These are phyloP conservation scores for Drosophila punjabiensis DNA, from an alignment of 1,140 invertebrate species.

Conservation along the genomic window DNA sequence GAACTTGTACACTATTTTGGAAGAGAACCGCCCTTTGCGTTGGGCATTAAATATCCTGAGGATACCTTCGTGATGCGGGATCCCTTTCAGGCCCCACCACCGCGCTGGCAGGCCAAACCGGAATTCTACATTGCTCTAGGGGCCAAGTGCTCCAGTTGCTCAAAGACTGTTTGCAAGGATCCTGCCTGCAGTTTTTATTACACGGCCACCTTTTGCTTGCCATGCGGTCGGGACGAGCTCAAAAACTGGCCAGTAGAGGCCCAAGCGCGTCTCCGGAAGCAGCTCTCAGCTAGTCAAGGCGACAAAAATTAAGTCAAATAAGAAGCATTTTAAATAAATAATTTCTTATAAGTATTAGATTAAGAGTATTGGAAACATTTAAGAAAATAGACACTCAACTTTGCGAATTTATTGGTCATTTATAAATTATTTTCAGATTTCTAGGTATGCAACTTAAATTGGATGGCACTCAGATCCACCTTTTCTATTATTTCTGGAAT, in stretches of 20 bases:
- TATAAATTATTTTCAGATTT: background rate
- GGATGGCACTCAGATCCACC: too few species aligned
- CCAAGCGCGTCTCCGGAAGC: constrained; percentile 86
- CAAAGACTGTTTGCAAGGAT: constrained; percentile 89
- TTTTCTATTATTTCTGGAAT: too few species aligned
- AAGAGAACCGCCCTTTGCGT: constrained; percentile 89
- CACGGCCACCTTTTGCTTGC: constrained; percentile 89
- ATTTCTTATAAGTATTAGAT: background rate
- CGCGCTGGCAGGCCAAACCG: constrained; percentile 86
- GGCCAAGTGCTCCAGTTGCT: constrained; percentile 90
- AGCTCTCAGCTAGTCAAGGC: constrained; percentile 37
- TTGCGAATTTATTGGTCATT: background rate
- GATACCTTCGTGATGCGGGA: constrained; percentile 93
- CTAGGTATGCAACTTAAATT: too few species aligned
- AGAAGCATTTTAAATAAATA: background rate
- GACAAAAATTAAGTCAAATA: constrained; percentile 14
- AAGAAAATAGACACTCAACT: background rate
- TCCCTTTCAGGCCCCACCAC: constrained; percentile 90
- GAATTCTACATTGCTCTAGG: constrained; percentile 91
- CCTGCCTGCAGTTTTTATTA: constrained; percentile 93
- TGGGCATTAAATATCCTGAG: constrained; percentile 88
- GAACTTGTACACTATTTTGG: constrained; percentile 92
- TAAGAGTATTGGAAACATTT: too few species aligned
- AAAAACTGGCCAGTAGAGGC: constrained; percentile 89
- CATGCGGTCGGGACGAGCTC: constrained; percentile 88